Evolutionary conservation across 2,113 vertebrate species (phyloP).

Genomic region (Bothrops jararaca): DNA sequence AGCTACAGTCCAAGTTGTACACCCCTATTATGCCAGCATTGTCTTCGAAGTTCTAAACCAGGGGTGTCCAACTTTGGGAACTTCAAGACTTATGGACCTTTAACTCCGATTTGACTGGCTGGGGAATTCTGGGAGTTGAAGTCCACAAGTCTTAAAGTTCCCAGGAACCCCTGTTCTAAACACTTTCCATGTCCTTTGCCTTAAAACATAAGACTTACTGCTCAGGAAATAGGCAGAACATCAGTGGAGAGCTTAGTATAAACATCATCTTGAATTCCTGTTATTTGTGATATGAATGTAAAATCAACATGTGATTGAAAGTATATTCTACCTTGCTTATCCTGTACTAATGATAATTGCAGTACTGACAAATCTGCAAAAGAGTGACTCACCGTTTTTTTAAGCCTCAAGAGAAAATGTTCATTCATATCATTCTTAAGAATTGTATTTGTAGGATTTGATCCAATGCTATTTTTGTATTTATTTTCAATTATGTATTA

Average conservation of each 20-base stretch:
- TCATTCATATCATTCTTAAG: neutral
- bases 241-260: neutral
- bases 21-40: neutral
- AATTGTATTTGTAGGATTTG: neutral
- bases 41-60: neutral
- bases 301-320: neutral
- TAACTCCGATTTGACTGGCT: neutral
- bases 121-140: neutral
- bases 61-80: neutral
- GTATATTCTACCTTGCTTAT: neutral
- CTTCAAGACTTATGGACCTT: neutral
- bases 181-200: neutral
- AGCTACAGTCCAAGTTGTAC: neutral
- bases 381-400: neutral
- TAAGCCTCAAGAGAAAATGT: neutral
- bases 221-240: neutral
- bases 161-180: neutral
- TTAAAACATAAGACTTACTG: neutral
- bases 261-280: neutral
- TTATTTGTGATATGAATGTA: neutral
- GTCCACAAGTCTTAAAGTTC: neutral
- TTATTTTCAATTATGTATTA: neutral
- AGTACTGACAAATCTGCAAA: neutral
- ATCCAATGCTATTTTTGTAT: neutral
- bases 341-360: neutral